Evolutionary conservation across 2,888 invertebrate species (phyloP), one percentile per base, ranked within the genome.

Genomic region (Dynastes hyllus): DNA sequence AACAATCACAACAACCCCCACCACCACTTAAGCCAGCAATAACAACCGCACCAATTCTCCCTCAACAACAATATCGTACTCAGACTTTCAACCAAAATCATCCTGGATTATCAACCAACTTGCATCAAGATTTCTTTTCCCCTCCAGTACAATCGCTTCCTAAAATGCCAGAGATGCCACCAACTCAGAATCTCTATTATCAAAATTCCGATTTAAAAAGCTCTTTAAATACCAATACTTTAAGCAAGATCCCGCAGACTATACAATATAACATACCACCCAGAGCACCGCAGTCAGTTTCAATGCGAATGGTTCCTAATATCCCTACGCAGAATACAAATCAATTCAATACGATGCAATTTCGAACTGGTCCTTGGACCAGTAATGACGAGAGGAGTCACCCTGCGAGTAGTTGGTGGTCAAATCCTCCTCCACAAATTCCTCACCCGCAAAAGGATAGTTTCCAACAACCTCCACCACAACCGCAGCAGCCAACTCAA

Each of bases 321-420:
- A 71, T 79, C 11, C 73, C 77, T 8, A 29, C 67, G 27, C 78
- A 65, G 22, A 78, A 58, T n/a, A 13, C 29, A 8, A 75, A 75
- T 13, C 73, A 75, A 75, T 75, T 45, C 61, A 75, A 58, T 27
- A 16, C 73, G 13, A 16, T 73, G n/a, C 50, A 63, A 4, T 77
- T 66, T 58, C 53, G 66, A 16, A 32, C 53, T 2, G 50, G 82
- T 73, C 61, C 82, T 11, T 84, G 84, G 84, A 81, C 80, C 53
- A 77, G 76, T 2, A 22, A n/a, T 11, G 83, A 84, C 73, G 82
- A 82, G 16, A 81, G 81, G 37, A 61, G 50, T 13, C 81, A 82
- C 32, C 83, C 81, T 6, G 82, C 83, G 5, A 78, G 81, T 51
- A 84, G 77, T 65, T 85, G 84, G 84, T 84, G 84, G 84, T 76